A percentile compares a stretch with the other conserved stretches of the same genome.
phyloP scores from a whole-genome alignment of 2,888 invertebrate species.

The Drosophila paranaensis region DNA sequence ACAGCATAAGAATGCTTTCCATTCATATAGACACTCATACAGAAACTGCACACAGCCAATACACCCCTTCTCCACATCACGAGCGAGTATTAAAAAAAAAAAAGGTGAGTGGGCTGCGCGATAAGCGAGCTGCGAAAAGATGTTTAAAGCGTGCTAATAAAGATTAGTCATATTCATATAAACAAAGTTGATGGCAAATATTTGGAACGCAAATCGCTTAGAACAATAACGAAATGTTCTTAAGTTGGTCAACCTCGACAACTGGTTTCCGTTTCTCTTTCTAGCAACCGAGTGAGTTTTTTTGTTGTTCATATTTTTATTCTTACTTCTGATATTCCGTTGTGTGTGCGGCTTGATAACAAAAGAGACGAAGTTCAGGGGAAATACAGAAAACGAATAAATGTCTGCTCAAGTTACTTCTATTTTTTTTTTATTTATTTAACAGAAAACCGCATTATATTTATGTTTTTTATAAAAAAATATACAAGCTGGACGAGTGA shows the following conservation, averaged over 20 bases:
- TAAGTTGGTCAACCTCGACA: slow-evolving; percentile 53
- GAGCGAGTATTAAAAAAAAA: neutral
- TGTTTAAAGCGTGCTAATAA: slow-evolving; percentile 39
- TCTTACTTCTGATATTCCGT: slow-evolving; percentile 25
- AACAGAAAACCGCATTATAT: slow-evolving; percentile 36
- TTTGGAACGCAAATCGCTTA: slow-evolving; percentile 56
- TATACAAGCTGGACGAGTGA: slow-evolving; percentile 14
- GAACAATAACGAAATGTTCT: slow-evolving; percentile 54
- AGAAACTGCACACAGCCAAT: neutral
- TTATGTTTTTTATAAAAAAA: slow-evolving; percentile 24
- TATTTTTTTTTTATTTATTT: slow-evolving; percentile 7
- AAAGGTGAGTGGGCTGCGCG: slow-evolving; percentile 24
- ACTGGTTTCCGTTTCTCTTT: slow-evolving; percentile 66
- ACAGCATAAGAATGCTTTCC: neutral
- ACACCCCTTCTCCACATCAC: neutral
- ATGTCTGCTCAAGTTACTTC: slow-evolving; percentile 46
- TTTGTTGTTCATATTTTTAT: slow-evolving; percentile 10
- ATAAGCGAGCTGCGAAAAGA: slow-evolving; percentile 30
- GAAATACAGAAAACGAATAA: slow-evolving; percentile 26
- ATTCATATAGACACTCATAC: neutral
- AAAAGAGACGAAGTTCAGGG: slow-evolving; percentile 52
- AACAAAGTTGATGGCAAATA: slow-evolving; percentile 49
- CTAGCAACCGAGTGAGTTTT: slow-evolving; percentile 40
- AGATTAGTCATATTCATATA: slow-evolving; percentile 66
- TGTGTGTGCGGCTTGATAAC: slow-evolving; percentile 42